phyloP scores from a whole-genome alignment of 2,888 invertebrate genomes.

The Craniophora ligustri region DNA sequence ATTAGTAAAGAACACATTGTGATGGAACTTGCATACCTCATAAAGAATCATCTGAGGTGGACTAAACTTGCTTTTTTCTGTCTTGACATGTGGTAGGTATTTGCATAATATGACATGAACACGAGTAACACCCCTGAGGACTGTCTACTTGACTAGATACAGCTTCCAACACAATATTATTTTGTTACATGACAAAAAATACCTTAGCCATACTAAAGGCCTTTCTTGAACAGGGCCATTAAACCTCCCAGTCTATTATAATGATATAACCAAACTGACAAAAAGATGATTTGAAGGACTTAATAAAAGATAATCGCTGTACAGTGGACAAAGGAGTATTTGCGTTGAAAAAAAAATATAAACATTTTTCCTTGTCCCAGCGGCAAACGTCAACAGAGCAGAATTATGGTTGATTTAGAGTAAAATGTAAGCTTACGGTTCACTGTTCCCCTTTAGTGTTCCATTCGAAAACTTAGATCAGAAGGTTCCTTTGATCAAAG shows the following conservation, averaged over 20 bases:
- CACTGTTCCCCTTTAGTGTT: conserved; percentile 14
- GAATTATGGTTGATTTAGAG: conserved; percentile 17
- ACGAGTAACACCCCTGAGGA: too few species aligned
- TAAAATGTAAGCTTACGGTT: conserved; percentile 23
- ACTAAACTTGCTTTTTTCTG: too few species aligned
- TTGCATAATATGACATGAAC: too few species aligned
- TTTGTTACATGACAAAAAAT: too few species aligned
- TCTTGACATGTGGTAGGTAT: too few species aligned
- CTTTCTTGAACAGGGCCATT: not conserved
- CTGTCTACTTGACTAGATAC: too few species aligned
- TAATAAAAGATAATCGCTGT: not conserved
- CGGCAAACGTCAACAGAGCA: conserved; percentile 6
- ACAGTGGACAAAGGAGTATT: conserved; percentile 1
- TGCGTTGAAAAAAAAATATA: not conserved
- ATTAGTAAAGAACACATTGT: too few species aligned
- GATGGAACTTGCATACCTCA: too few species aligned
- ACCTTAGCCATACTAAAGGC: not conserved
- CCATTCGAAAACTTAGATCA: conserved; percentile 15
- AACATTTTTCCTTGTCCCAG: conserved; percentile 6
- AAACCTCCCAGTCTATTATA: not conserved
- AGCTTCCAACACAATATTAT: too few species aligned
- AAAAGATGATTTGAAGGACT: conserved; percentile 3
- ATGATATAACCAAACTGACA: not conserved
- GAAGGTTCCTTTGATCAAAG: conserved; percentile 36
- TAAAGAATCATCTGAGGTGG: too few species aligned